phyloP scores from a whole-genome alignment of 2,888 invertebrate genomes.

The Scotopteryx bipunctaria region DNA sequence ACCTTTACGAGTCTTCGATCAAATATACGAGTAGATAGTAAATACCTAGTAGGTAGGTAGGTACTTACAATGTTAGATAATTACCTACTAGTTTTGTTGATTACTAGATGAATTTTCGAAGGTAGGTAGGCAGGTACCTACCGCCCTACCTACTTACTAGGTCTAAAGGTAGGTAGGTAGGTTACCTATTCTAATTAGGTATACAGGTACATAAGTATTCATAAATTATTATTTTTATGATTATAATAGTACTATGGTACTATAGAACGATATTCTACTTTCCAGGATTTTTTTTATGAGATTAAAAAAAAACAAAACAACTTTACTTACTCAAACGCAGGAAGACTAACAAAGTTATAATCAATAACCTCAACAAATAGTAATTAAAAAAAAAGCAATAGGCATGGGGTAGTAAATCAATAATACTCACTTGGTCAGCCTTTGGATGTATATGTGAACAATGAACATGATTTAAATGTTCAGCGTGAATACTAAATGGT shows the following conservation, averaged over 20 bases:
- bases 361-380: conserved; percentile 27
- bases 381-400: conserved; percentile 9
- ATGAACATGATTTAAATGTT: conserved; percentile 64
- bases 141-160: background rate
- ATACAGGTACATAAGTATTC: background rate
- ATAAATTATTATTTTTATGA: no score
- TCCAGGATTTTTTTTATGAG: no score
- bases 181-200: background rate
- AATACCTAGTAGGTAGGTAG: background rate
- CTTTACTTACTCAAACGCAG: no score
- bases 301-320: no score
- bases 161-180: background rate
- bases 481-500: conserved; percentile 43
- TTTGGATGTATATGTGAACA: conserved; percentile 87
- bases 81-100: background rate
- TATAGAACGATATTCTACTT: no score
- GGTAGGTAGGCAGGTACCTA: background rate
- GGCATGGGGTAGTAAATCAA: conserved; percentile 16
- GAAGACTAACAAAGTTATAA: no score
- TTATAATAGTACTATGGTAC: no score
- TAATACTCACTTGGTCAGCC: conserved; percentile 85
- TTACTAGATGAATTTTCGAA: no score
- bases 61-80: background rate
- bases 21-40: no score
- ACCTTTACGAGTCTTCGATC: no score